A percentile compares a stretch with the other conserved stretches of the same genome.
These are phyloP conservation scores for Thymelicus lineola DNA, from an alignment of 2,888 invertebrate genomes.

Conservation along the genomic window DNA sequence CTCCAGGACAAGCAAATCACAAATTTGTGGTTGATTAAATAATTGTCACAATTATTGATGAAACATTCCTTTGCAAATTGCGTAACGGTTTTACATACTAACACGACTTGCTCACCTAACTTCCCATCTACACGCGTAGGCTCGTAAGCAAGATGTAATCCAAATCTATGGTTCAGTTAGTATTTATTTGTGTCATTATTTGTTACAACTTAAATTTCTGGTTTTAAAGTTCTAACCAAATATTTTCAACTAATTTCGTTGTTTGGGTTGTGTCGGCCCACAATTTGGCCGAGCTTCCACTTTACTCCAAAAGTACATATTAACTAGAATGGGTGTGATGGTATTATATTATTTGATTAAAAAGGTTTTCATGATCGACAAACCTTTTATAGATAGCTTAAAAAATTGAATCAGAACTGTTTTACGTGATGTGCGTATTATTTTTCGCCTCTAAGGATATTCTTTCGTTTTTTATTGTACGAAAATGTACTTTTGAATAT, in stretches of 20 bases:
- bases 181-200: conserved; percentile 27
- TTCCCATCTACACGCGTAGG: too few relatives aligned
- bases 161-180: not conserved
- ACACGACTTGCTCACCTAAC: too few relatives aligned
- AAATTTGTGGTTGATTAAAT: too few relatives aligned
- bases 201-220: conserved; percentile 8
- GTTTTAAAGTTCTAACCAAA: conserved; percentile 17
- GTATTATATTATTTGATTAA: conserved; percentile 41
- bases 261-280: conserved; percentile 41
- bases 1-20: too few relatives aligned
- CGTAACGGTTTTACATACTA: too few relatives aligned
- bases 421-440: conserved; percentile 44
- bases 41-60: too few relatives aligned
- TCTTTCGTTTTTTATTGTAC: conserved; percentile 65
- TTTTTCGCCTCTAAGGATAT: conserved; percentile 52
- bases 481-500: conserved; percentile 70
- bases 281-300: conserved; percentile 52
- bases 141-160: too few relatives aligned
- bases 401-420: conserved; percentile 45
- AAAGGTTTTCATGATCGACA: conserved; percentile 32
- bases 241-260: conserved; percentile 40
- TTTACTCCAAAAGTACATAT: conserved; percentile 43
- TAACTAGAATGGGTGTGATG: conserved; percentile 45
- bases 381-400: conserved; percentile 37
- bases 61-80: too few relatives aligned